phyloP scores from a whole-genome alignment of 2,888 invertebrate genomes.

The Crematogaster levior region DNA sequence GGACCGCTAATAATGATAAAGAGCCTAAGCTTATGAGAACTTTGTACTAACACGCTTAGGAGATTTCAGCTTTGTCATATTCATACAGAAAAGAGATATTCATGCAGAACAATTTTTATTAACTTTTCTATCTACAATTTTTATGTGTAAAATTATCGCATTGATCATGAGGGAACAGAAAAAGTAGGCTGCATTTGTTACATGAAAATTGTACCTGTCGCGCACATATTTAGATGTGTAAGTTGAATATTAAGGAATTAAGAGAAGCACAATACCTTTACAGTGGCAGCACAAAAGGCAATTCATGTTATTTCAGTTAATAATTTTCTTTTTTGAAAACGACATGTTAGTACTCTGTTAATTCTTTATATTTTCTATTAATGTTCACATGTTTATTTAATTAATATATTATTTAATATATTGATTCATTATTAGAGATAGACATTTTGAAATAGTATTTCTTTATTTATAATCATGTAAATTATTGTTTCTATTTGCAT shows the following conservation, averaged over 20 bases:
- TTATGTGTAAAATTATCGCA: constrained; percentile 21
- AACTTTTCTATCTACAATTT: constrained; percentile 28
- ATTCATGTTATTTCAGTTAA: constrained; percentile 6
- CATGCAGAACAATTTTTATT: constrained; percentile 11
- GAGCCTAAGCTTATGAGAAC: constrained; percentile 54
- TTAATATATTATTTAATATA: constrained; percentile 32
- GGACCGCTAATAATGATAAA: constrained; percentile 37
- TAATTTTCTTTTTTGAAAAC: not conserved
- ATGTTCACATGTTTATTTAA: constrained; percentile 21
- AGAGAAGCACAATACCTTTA: constrained; percentile 7
- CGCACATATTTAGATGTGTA: constrained; percentile 47
- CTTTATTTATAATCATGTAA: not conserved
- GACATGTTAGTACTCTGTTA: constrained; percentile 22
- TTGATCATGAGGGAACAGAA: not conserved
- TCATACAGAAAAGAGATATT: constrained; percentile 15
- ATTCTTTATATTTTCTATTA: constrained; percentile 31
- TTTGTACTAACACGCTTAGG: constrained; percentile 34
- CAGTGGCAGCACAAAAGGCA: constrained; percentile 9
- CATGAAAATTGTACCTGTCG: constrained; percentile 71
- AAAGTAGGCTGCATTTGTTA: constrained; percentile 52
- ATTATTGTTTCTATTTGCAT: constrained; percentile 17
- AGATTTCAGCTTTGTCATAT: not conserved
- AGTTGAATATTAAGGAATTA: constrained; percentile 39
- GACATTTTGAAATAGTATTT: constrained; percentile 14
- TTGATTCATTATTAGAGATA: constrained; percentile 12